Conservation (phyloP, 2,888 invertebrate species). For the Stramonita haemastoma region DNA sequence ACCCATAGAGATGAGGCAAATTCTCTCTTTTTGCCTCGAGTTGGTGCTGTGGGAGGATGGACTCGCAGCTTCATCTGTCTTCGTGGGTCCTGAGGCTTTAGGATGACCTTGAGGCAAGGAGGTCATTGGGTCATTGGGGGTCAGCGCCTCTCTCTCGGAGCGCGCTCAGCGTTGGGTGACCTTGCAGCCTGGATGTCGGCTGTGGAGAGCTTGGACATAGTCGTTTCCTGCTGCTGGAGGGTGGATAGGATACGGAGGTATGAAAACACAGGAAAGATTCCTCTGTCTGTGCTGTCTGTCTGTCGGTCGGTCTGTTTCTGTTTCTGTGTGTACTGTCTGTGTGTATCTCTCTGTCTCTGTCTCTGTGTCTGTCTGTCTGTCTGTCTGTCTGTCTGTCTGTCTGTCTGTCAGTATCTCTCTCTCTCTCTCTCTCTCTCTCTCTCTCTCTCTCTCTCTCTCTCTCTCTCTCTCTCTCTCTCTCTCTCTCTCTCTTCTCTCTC, state of each 20-base stretch:
- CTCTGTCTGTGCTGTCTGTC: neutral
- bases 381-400: neutral
- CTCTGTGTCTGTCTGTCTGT: neutral
- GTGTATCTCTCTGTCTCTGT: neutral
- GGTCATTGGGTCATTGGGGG: too few species aligned
- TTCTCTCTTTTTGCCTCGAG: too few species aligned
- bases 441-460: neutral
- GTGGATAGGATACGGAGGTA: neutral
- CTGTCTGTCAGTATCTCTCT: neutral
- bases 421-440: neutral
- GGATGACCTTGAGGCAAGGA: too few species aligned
- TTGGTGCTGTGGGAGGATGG: too few species aligned
- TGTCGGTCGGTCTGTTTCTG: neutral
- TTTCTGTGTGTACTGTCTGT: neutral
- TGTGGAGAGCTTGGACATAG: too few species aligned
- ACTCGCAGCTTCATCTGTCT: too few species aligned
- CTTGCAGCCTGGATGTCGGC: too few species aligned
- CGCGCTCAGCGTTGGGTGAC: too few species aligned
- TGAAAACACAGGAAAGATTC: neutral
- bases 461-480: neutral
- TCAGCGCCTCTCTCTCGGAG: neutral
- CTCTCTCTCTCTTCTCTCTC: neutral
- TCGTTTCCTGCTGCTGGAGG: too few species aligned
- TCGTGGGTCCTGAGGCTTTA: too few species aligned
- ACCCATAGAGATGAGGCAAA: too few species aligned